Evolutionary conservation across 2,797 vertebrate genomes (phyloP).

Genomic region (Sarcophilus harrisii): DNA sequence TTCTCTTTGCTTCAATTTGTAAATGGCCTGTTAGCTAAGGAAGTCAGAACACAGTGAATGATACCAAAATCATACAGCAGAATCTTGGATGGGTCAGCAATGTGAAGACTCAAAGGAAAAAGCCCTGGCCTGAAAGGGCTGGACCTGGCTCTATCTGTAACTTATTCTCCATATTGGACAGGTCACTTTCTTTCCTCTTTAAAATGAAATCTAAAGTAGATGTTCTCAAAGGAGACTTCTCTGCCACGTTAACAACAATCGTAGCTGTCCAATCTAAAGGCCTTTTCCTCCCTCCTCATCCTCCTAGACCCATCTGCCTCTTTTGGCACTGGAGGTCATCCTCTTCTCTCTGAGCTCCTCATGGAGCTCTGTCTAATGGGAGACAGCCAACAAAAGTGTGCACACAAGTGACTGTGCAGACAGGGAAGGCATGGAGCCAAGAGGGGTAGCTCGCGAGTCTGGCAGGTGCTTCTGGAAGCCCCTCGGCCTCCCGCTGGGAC

Average conservation of each 20-base stretch:
- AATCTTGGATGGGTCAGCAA: rapidly evolving
- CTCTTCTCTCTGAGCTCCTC: background rate
- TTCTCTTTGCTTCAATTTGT: background rate
- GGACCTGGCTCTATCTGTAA: background rate
- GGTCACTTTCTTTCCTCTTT: too few species aligned
- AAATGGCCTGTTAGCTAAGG: background rate
- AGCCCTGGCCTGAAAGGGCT: background rate
- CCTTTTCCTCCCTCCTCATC: too few species aligned
- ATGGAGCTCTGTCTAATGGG: background rate
- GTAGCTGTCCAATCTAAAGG: too few species aligned
- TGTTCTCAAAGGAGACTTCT: too few species aligned
- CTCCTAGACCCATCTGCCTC: too few species aligned
- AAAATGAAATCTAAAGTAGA: too few species aligned
- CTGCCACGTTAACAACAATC: too few species aligned
- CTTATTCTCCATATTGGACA: background rate
- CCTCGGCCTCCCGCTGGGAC: rapidly evolving
- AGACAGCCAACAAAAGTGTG: background rate
- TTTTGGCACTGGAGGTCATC: background rate
- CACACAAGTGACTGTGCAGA: background rate
- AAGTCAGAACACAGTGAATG: background rate
- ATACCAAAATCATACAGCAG: background rate
- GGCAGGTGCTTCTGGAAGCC: background rate
- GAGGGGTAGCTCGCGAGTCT: background rate
- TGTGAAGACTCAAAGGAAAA: background rate
- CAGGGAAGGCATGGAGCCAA: background rate